Evolutionary conservation across 2,797 vertebrate species (phyloP), one percentile per base, ranked within the genome.

Genomic region (Salmo trutta): DNA sequence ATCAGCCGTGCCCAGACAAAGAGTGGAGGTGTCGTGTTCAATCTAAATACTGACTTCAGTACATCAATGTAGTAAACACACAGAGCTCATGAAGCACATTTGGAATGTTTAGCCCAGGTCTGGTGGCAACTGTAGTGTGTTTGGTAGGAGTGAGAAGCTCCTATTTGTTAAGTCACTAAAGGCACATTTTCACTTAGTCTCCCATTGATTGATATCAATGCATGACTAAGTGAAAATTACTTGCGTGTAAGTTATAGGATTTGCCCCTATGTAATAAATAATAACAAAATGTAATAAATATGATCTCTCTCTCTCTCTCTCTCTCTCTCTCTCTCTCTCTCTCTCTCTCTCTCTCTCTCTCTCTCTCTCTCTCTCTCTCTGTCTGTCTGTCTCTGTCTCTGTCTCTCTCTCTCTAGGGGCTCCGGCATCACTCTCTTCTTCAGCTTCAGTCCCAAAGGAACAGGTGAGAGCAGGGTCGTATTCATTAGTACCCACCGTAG

Each of bases 341-440:
- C n/a, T 59, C 0, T 29, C 4, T 36, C 3, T 31, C 16, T n/a
- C 54, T 14, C 2, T 66, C n/a, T 74, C 0, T 31, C 27, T 66
- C 0, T n/a, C 0, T 31, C 3, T 31, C 31, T 31, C 31, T 31
- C 31, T 31, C 31, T 31, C 31, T 31, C 31, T 31, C 31, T 31
- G 3, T 31, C 31, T 31, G 4, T 33, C 31, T 33, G 4, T 33
- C 31, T 33, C 31, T 33, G 4, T 33, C 31, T 29, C 29, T 29
- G 1, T 29, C 29, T 29, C 29, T 29, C 29, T 29, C 29, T 29
- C 29, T 29, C 29, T 29, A 95, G 94, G 95, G 95, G 94, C 0
- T 88, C 90, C 2, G 92, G 92, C 7, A 75, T 85, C 54, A 93
- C 91, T 64, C 78, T 96, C 71, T 96, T 95, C 86, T 91, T 95